Conservation (phyloP, 2,888 invertebrate genomes). For the Pterobdella sp. region DNA sequence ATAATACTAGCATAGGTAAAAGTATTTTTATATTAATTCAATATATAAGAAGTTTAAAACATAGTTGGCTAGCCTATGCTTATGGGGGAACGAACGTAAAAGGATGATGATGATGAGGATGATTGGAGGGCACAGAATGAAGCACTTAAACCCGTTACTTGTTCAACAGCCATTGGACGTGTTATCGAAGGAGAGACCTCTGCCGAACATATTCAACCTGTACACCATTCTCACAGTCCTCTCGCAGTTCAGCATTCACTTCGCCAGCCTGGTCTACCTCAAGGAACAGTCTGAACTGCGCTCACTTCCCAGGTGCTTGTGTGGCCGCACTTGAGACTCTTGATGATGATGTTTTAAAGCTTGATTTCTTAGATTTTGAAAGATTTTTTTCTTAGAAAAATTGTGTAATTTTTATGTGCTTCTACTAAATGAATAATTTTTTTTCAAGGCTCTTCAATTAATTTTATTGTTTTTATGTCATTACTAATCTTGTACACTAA, state of each 20-base stretch:
- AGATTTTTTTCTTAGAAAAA: not conserved
- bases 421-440: not conserved
- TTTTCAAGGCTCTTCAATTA: not conserved
- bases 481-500: not conserved
- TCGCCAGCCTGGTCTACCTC: constrained; percentile 77
- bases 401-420: not conserved
- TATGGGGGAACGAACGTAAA: no score
- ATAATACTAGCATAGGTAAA: no score
- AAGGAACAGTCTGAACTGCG: constrained; percentile 58
- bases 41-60: no score
- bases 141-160: not conserved
- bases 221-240: constrained; percentile 93
- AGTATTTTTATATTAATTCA: no score
- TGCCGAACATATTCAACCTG: constrained; percentile 95
- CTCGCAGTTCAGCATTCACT: constrained; percentile 88
- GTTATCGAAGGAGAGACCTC: constrained; percentile 82
- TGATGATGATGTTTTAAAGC: not conserved
- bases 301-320: constrained; percentile 57
- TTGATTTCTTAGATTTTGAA: not conserved
- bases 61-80: no score
- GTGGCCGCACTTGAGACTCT: not conserved
- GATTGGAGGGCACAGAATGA: constrained; percentile 1
- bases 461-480: not conserved
- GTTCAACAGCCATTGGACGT: constrained; percentile 70
- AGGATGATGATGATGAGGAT: no score